Percentiles rank a stretch among this genome's conserved stretches.
Conservation (phyloP, 2,888 invertebrate genomes). For the Ellobium chinense region DNA sequence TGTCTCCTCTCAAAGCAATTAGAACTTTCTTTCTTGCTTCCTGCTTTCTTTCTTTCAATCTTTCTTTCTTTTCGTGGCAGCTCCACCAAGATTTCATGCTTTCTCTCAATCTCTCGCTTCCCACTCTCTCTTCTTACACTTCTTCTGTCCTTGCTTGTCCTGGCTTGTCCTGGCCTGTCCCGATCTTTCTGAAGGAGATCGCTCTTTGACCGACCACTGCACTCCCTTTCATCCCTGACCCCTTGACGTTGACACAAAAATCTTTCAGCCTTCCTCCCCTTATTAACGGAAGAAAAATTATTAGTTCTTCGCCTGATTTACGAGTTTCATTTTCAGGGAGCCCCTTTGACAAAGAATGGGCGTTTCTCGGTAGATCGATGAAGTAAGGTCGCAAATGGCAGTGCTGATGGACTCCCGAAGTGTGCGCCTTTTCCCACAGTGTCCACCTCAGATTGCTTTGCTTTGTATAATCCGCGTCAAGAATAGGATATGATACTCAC, state of each 20-base stretch:
- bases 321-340: background rate
- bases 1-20: too few species aligned
- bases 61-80: too few species aligned
- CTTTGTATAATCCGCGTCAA: too few species aligned
- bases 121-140: too few species aligned
- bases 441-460: background rate
- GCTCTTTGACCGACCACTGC: background rate
- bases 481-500: too few species aligned
- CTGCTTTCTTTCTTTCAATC: too few species aligned
- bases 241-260: background rate
- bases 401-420: background rate
- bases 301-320: background rate
- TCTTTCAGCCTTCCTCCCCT: background rate
- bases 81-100: too few species aligned
- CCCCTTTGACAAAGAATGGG: background rate
- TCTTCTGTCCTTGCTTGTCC: too few species aligned
- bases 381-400: background rate
- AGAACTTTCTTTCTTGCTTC: too few species aligned
- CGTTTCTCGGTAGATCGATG: background rate
- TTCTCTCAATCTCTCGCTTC: too few species aligned
- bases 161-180: too few species aligned
- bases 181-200: too few species aligned
- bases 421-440: background rate
- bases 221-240: background rate
- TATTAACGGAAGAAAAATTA: background rate